Evolutionary conservation across 2,113 vertebrate species (phyloP).

Genomic region (Cavia porcellus): DNA sequence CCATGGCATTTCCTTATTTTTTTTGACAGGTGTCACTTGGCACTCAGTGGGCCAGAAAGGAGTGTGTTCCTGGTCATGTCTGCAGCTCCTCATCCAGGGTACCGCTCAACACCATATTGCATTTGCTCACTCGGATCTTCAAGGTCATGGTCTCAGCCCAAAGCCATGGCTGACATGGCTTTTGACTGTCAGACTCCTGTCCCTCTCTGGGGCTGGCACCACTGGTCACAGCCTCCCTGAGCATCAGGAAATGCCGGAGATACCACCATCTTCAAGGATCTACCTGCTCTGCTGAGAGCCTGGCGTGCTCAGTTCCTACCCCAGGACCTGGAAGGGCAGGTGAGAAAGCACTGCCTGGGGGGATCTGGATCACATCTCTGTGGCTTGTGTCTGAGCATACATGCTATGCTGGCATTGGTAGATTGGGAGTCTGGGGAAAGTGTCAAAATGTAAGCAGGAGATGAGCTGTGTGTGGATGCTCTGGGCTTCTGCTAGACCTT

Average conservation of each 20-base stretch:
- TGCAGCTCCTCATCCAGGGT: conserved; percentile 34
- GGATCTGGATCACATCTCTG: background rate
- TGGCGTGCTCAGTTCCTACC: too few relatives aligned
- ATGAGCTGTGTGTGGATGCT: accelerated
- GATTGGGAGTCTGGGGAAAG: background rate
- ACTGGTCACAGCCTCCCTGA: conserved; percentile 21
- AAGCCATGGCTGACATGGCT: background rate
- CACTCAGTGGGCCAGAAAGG: conserved; percentile 70
- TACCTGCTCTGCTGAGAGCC: background rate
- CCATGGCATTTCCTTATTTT: conserved; percentile 18
- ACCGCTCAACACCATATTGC: background rate
- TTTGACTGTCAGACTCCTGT: background rate
- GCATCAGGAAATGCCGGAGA: conserved; percentile 26
- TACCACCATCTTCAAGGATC: background rate
- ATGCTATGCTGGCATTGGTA: background rate
- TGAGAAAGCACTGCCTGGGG: background rate
- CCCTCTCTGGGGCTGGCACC: background rate
- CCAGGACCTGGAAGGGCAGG: background rate
- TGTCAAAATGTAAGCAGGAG: too few relatives aligned
- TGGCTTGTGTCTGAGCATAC: background rate
- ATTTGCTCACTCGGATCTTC: conserved; percentile 26
- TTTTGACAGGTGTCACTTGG: conserved; percentile 7
- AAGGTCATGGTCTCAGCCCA: conserved; percentile 7
- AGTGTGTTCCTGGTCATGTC: conserved; percentile 63
- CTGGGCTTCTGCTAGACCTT: background rate